Base-by-base conservation (phyloP, 2,113 vertebrate genomes). In the Silurus glanis region DNA sequence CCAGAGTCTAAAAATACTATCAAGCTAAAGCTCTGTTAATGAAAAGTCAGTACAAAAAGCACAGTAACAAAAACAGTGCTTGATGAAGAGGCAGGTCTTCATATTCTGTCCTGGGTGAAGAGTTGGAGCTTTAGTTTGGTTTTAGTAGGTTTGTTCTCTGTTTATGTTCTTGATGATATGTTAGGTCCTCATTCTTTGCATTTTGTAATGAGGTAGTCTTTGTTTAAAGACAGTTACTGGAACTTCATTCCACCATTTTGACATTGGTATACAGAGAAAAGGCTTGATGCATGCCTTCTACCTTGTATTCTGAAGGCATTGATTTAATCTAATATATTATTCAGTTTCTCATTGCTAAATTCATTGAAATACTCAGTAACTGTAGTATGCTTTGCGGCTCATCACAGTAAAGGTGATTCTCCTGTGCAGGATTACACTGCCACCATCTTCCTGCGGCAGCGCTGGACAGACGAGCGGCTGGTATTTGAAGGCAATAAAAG, bases 401-500 rank as follows among this genome's bases (percentile, higher is more conserved):
- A 2, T n/a, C 23, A 7, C 47, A 19, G 61, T 55, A 56, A 74
- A 21, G 19, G 21, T 84, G 69, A n/a, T 75, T 86, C n/a, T 25
- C 5, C 6, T 75, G 12, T 67, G 10, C 88, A 95, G 95, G 97
- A 97, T 92, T 97, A 98, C 92, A 98, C 96, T 0, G 96, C 97
- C 56, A 97, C 97, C 84, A 97, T 97, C 91, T 98, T 98, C 88
- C 93, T 97, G 37, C 95, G 96, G 55, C 97, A 98, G 89, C 92
- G 96, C 81, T 98, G 97, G 97, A 97, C 95, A 0, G 97, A 98
- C 9, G 96, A 97, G 90, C 94, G 97, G 0, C 91, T 98, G 90
- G 95, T 96, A 89, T 97, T 98, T 0, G 92, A 97, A 62, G 96
- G 97, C 10, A 98, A 97, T 89, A 97, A 96, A 92, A 97, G 97